Base-by-base conservation (phyloP, 2,888 invertebrate species). In the Julus scanicus region DNA sequence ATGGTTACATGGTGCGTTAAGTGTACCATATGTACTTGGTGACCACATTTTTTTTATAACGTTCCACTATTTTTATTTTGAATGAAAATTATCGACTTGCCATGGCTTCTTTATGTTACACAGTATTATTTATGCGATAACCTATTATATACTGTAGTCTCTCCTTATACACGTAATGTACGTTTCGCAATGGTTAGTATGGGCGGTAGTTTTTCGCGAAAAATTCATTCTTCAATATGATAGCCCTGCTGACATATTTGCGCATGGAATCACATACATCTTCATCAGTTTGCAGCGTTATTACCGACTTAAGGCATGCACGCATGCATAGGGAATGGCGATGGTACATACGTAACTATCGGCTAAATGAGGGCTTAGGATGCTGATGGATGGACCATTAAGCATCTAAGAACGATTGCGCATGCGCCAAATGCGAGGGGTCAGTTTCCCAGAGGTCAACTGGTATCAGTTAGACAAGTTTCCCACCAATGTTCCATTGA, bases 221-320 rank as follows among this genome's bases (percentile, higher is more conserved):
- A 71, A 71, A 29, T 71, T 71, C 71, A 71, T 71, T 71, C 71
- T 71, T 71, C 71, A 71, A 71, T 8, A 29, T 71, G 71, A 71
- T 71, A 29, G 71, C 9, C 8, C 71, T 29, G 20, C 71, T 71
- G 71, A 71, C 71, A 71, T 71, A 71, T 71, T 71, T 71, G 17
- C n/a, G 17, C 63, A n/a, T n/a, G 63, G n/a, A 63, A 63, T 63
- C 11, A 63, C 71, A 71, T 71, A 71, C 71, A n/a, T 71, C 71
- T 71, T 71, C 29, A 71, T 71, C 71, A 71, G 8, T 29, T 53
- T 29, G 29, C 20, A 71, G 6, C 29, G 9, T 20, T 20, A 71
- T 71, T 71, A 71, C 71, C 71, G 71, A 71, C 71, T 71, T 29
- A 71, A 71, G 71, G 71, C 71, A 71, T 29, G 29, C 71, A 9